Conservation (phyloP, 2,888 invertebrate genomes). For the Onchidella celtica region DNA sequence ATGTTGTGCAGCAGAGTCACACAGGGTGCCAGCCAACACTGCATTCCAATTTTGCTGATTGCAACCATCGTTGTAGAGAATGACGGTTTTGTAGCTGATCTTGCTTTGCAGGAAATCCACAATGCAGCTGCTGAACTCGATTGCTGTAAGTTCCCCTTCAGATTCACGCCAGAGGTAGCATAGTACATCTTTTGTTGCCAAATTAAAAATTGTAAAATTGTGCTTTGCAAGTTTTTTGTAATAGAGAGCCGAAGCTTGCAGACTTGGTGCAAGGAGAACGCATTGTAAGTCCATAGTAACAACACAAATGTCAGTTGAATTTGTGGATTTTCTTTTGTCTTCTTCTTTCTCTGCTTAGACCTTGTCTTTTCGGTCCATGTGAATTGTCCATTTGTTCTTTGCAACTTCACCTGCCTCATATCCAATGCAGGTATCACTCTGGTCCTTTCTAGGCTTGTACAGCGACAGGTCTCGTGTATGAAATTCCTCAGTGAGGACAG, state of each 20-base stretch:
- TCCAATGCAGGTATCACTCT: conserved; percentile 21
- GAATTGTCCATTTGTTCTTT: not conserved
- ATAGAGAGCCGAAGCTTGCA: conserved; percentile 32
- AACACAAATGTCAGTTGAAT: not conserved
- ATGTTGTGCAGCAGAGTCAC: not conserved
- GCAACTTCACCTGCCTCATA: not conserved
- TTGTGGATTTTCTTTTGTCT: conserved; percentile 19
- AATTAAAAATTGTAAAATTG: conserved; percentile 24
- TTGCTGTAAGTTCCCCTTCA: conserved; percentile 12
- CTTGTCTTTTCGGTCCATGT: conserved; percentile 13
- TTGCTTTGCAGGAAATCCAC: not conserved
- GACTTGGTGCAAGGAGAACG: conserved; percentile 21
- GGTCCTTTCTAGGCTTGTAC: conserved; percentile 22
- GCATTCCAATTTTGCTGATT: not conserved
- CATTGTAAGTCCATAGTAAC: conserved; percentile 11
- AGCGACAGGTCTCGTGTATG: not conserved
- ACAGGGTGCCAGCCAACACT: not conserved
- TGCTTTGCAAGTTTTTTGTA: too few relatives aligned
- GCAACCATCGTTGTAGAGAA: conserved; percentile 47
- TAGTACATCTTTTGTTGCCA: conserved; percentile 11
- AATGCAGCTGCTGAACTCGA: conserved; percentile 31
- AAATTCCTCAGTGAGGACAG: not conserved
- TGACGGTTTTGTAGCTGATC: conserved; percentile 12
- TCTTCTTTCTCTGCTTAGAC: conserved; percentile 12
- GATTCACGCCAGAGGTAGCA: conserved; percentile 35